A percentile compares a stretch with the other conserved stretches of the same genome.
These are phyloP conservation scores for Lasius platythorax DNA, from an alignment of 2,888 invertebrate species.

Conservation along the genomic window DNA sequence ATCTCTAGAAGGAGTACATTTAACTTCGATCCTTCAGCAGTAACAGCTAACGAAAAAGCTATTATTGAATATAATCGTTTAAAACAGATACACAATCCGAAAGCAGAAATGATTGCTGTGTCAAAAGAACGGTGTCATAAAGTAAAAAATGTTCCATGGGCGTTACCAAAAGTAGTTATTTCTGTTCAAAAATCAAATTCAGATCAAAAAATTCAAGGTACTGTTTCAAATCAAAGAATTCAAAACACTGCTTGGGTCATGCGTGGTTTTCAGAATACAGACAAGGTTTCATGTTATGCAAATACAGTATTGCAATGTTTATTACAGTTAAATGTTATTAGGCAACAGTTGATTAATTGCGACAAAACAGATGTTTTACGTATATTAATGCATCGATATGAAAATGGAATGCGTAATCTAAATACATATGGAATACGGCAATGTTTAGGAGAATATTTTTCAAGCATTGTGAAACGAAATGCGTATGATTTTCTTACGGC, in stretches of 20 bases:
- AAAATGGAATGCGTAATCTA: no score
- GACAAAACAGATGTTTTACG: background rate
- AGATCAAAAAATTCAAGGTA: background rate
- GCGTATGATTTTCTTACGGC: background rate
- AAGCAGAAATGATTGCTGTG: background rate
- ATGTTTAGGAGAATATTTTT: slow-evolving; percentile 1
- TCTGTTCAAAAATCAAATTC: background rate
- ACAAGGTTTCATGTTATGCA: background rate
- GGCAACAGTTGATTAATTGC: background rate
- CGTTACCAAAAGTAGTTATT: background rate
- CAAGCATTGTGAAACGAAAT: background rate
- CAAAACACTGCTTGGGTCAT: background rate
- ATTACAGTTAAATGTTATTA: background rate
- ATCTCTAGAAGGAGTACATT: slow-evolving; percentile 65
- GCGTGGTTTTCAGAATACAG: slow-evolving; percentile 1
- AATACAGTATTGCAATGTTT: background rate
- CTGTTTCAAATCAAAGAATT: background rate
- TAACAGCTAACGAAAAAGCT: slow-evolving; percentile 1
- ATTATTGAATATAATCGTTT: background rate
- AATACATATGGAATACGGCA: no score
- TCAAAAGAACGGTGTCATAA: background rate
- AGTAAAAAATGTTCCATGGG: background rate
- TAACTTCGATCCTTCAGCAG: slow-evolving; percentile 61
- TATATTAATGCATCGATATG: background rate
- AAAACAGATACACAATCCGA: background rate